Base-by-base conservation (phyloP, 1,140 invertebrate genomes). In the Littorina saxatilis region DNA sequence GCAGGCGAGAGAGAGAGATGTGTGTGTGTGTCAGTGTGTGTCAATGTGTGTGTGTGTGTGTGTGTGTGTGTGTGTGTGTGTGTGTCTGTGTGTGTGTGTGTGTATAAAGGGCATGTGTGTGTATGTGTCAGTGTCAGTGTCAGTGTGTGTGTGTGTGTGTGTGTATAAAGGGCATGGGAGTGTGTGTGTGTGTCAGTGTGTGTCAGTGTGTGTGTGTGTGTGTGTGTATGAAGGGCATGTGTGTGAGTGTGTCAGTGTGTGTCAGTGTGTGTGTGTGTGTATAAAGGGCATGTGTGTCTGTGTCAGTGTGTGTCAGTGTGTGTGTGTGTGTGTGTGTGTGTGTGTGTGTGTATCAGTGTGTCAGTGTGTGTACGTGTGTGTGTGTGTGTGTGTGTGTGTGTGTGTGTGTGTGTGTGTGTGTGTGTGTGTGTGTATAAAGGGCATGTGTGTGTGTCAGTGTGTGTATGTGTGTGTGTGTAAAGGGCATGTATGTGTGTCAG, bases 301-400 rank as follows among this genome's bases (percentile, higher is more conserved):
- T 2, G 17, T 50, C 17, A 1, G 35, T 76, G 39, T n/a, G n/a
- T 3, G 40, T 35, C 13, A 3, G 29, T 27, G 39, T 52, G 40
- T 47, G 7, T 50, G 40, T 50, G 15, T 50, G 39, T 76, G 50
- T 50, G 29, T 50, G 47, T 76, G 39, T 50, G 39, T 9, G 39
- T 29, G 40, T 76, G 2, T 27, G 39, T 76, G n/a, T 50, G 39
- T 50, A 29, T n/a, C 0, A 9, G 35, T 50, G 5, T 76, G 2
- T 29, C 9, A 13, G 47, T 47, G 20, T 61, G 73, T 75, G 73
- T 43, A 9, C 13, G 73, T 75, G 39, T 75, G 73, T 61, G 58
- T 61, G 58, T 61, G 58, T 61, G 58, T 61, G 58, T 61, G 58
- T 61, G 58, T 61, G 58, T 61, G 58, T 29, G 58, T 61, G 58